phyloP scores from a whole-genome alignment of 1,140 invertebrate species.

The Thalassaphorura encarpata region DNA sequence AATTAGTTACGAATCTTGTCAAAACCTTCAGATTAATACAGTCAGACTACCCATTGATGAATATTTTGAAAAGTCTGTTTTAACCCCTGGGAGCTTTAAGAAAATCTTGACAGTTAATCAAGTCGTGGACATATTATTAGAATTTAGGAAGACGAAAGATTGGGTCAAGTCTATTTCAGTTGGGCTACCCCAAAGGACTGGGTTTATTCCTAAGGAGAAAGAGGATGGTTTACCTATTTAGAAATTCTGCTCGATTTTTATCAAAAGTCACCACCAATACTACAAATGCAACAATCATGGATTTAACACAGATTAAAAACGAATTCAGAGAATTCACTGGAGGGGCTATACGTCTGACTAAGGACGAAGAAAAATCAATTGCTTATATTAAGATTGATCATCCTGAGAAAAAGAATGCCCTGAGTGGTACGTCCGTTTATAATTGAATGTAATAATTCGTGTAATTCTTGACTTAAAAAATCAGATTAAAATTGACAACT shows the following conservation, averaged over 20 bases:
- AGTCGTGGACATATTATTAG: no score
- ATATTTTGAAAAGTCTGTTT: no score
- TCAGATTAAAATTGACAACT: not conserved
- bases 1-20: no score
- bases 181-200: no score
- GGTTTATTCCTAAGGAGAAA: not conserved
- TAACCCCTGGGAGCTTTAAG: no score
- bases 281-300: not conserved
- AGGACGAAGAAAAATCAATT: conserved; percentile 41
- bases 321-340: conserved; percentile 31
- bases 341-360: conserved; percentile 40
- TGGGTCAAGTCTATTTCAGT: no score
- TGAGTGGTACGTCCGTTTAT: conserved; percentile 36
- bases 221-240: not conserved
- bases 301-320: conserved; percentile 6
- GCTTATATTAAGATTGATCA: conserved; percentile 42
- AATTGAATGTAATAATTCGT: not conserved
- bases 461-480: not conserved
- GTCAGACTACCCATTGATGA: no score
- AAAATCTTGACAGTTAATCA: no score
- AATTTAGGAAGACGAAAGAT: no score
- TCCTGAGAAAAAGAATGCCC: conserved; percentile 42
- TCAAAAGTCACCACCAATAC: not conserved
- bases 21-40: no score
- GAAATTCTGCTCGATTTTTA: no score